phyloP scores from a whole-genome alignment of 1,140 invertebrate species.

The Ceratina calcarata region DNA sequence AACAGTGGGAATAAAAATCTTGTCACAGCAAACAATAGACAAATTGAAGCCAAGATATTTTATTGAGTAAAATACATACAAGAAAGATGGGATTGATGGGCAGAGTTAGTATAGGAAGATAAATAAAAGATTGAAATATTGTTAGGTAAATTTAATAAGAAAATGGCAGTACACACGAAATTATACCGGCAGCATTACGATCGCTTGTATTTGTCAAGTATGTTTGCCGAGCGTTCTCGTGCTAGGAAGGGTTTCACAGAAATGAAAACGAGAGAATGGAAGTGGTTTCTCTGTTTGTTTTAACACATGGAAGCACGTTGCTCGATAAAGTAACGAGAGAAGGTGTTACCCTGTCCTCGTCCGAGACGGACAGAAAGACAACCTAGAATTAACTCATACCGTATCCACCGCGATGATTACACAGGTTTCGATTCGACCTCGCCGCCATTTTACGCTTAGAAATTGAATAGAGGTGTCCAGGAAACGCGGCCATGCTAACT shows the following conservation, averaged over 20 bases:
- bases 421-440: slow-evolving; percentile 47
- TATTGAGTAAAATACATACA: no score
- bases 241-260: not conserved
- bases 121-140: no score
- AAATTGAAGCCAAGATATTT: no score
- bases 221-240: slow-evolving; percentile 26
- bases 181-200: no score
- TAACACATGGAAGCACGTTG: slow-evolving; percentile 13
- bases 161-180: no score
- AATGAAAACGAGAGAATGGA: not conserved
- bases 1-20: not conserved
- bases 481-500: slow-evolving; percentile 66
- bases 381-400: slow-evolving; percentile 70
- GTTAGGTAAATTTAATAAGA: no score
- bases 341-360: slow-evolving; percentile 57
- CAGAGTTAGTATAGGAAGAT: no score
- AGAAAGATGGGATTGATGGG: not conserved
- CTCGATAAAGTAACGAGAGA: slow-evolving; percentile 12
- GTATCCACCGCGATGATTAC: slow-evolving; percentile 62
- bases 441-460: slow-evolving; percentile 66
- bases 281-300: slow-evolving; percentile 61
- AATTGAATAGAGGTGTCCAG: slow-evolving; percentile 70
- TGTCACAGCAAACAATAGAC: not conserved
- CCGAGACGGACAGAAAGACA: slow-evolving; percentile 70
- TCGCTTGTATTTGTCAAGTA: no score